Evolutionary conservation across 2,888 invertebrate genomes (phyloP), one percentile per base, ranked within the genome.

Genomic region (Lasius fuliginosus): DNA sequence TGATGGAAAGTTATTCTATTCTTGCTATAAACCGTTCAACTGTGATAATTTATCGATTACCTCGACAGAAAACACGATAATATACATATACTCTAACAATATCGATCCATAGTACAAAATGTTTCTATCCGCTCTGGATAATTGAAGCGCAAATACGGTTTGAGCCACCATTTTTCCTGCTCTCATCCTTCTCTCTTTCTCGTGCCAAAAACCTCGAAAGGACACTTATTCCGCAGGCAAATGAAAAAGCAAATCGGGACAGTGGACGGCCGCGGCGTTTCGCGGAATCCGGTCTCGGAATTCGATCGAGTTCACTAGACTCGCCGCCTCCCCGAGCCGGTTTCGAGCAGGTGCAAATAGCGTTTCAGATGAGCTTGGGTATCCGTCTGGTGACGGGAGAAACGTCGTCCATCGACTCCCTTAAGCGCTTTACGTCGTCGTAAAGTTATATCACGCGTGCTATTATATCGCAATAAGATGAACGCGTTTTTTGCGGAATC

Each of bases 271-370:
- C 23, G 81, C 65, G 83, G 81, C 83, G 85, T 91, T 93, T 92
- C 90, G 90, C 89, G 88, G 93, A 94, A 94, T 93, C 92, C 91
- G 92, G 92, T 92, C 91, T 92, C 89, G 93, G 91, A 92, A 93
- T 93, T 92, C 90, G 91, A 92, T 93, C 92, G 92, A 92, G 93
- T 92, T 93, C 91, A 92, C 89, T 89, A 91, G 92, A 92, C 92
- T 89, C 88, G 88, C 65, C 79, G 53, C 69, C 56, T 76, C 36
- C 46, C 76, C 62, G 89, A 89, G 92, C 92, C 92, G 92, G 92
- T 92, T 93, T 90, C 84, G 86, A 88, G 90, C 91, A 88, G 89
- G 88, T 91, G 90, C 88, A 85, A 67, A 75, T 67, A 71, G 82
- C 75, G 67, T 74, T 73, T 77, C 36, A 81, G 36, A 71, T 86